phyloP scores from a whole-genome alignment of 2,888 invertebrate species.

The Apotomis capreana region DNA sequence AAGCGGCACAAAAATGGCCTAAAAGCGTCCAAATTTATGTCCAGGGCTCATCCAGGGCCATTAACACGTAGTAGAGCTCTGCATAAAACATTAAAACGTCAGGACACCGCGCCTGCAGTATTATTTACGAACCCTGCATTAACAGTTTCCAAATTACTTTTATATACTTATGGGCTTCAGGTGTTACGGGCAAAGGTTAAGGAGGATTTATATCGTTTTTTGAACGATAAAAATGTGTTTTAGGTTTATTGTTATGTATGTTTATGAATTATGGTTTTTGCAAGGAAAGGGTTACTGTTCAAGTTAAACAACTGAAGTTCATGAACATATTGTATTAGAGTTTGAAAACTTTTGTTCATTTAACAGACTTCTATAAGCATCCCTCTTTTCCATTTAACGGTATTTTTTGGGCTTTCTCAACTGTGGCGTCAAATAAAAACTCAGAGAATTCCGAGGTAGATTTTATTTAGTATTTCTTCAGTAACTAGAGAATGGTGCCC shows the following conservation, averaged over 20 bases:
- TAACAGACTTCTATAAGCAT: no score
- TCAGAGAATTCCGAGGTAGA: no score
- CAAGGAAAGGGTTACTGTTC: no score
- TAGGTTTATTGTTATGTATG: slow-evolving; percentile 24
- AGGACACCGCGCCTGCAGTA: slow-evolving; percentile 65
- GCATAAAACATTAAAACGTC: slow-evolving; percentile 80
- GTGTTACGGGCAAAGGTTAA: slow-evolving; percentile 44
- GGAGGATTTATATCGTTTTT: slow-evolving; percentile 37
- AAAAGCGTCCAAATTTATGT: slow-evolving; percentile 75
- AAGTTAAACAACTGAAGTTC: no score
- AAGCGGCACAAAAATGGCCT: slow-evolving; percentile 70
- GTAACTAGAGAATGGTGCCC: no score
- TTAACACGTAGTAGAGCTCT: slow-evolving; percentile 76
- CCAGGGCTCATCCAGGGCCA: slow-evolving; percentile 70
- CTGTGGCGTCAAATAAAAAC: no score
- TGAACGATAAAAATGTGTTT: slow-evolving; percentile 30
- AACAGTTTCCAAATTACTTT: slow-evolving; percentile 74
- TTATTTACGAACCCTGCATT: slow-evolving; percentile 71
- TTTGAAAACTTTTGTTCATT: no score
- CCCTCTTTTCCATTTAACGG: no score
- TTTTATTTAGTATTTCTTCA: no score
- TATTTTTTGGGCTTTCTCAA: no score
- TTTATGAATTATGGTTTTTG: background rate
- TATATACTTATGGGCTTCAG: slow-evolving; percentile 53
- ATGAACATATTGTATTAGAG: no score